Conservation (phyloP, 2,797 vertebrate genomes). For the Muscicapa comitata region DNA sequence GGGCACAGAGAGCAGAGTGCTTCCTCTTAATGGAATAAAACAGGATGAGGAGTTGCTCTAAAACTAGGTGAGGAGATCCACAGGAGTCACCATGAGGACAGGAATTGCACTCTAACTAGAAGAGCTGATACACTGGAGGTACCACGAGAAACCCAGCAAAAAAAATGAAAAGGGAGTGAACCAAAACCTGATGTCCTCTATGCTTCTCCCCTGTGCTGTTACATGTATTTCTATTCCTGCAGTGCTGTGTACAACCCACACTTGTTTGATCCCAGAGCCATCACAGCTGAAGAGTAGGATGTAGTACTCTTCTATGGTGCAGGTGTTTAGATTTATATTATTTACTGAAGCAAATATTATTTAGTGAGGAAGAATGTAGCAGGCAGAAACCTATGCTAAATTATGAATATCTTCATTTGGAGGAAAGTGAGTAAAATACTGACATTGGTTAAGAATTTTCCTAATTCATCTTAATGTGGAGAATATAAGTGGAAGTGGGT, state of each 20-base stretch:
- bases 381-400: neutral
- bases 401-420: neutral
- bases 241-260: rapidly evolving
- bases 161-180: neutral
- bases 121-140: neutral
- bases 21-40: neutral
- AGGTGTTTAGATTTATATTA: neutral
- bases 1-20: neutral
- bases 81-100: neutral
- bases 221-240: neutral
- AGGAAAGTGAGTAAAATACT: neutral
- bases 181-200: neutral
- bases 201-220: neutral
- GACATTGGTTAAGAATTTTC: neutral
- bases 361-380: neutral
- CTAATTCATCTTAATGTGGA: neutral
- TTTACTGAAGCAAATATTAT: neutral
- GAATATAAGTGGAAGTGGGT: neutral
- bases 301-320: neutral
- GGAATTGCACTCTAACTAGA: neutral
- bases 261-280: neutral
- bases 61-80: neutral
- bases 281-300: neutral
- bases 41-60: neutral
- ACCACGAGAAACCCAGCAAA: neutral